phyloP scores from a whole-genome alignment of 2,888 invertebrate genomes.

The Hybos culiciformis region DNA sequence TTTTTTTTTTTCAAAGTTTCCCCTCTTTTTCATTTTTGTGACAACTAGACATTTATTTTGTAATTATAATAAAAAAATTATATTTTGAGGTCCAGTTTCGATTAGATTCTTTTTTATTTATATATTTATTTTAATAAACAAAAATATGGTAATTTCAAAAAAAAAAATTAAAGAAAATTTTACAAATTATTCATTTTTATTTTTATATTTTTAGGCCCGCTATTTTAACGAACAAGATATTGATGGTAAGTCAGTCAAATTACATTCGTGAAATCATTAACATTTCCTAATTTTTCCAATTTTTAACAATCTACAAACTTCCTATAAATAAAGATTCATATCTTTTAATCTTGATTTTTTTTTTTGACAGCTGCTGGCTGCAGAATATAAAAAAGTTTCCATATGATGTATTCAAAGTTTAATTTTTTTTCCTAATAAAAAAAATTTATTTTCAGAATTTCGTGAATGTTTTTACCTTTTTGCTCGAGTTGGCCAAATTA shows the following conservation, averaged over 20 bases:
- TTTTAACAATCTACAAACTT: background rate
- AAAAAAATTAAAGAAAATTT: too few species aligned
- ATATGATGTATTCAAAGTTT: background rate
- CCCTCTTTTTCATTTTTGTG: too few species aligned
- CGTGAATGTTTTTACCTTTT: slow-evolving; percentile 93
- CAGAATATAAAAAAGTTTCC: too few species aligned
- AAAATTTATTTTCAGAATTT: slow-evolving; percentile 54
- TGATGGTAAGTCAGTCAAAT: slow-evolving; percentile 54
- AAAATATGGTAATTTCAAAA: too few species aligned
- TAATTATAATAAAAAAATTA: too few species aligned
- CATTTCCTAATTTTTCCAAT: background rate
- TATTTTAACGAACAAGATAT: slow-evolving; percentile 92
- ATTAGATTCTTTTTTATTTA: too few species aligned
- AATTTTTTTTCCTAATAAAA: slow-evolving; percentile 7
- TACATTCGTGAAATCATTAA: background rate
- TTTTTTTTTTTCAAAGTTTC: too few species aligned
- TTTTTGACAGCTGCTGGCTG: too few species aligned
- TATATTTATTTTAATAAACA: too few species aligned
- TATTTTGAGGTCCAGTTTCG: too few species aligned
- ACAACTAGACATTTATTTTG: too few species aligned
- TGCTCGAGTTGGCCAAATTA: slow-evolving; percentile 78
- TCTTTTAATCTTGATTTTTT: background rate
- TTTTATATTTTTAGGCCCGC: slow-evolving; percentile 65
- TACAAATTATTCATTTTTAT: too few species aligned
- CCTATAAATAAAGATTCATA: background rate